Evolutionary conservation across 2,888 invertebrate genomes (phyloP).

Genomic region (Mactromeris polynyma): DNA sequence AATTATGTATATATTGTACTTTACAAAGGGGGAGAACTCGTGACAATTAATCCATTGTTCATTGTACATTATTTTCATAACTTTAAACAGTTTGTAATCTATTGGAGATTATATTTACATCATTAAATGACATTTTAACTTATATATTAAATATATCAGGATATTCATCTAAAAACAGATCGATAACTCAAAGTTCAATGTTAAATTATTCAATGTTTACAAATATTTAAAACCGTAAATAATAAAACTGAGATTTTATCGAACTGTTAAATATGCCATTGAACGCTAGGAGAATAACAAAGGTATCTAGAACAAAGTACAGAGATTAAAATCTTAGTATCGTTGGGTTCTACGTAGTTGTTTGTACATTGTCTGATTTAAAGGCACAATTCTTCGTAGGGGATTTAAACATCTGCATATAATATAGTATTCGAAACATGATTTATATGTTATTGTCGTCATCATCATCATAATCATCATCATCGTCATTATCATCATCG

Average conservation of each 20-base stretch:
- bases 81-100: no score
- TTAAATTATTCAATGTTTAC: background rate
- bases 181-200: background rate
- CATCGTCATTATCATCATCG: no score
- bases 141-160: background rate
- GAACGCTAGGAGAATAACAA: background rate
- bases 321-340: background rate
- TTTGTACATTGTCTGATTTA: background rate
- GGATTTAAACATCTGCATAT: no score
- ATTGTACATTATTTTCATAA: no score
- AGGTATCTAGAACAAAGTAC: background rate
- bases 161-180: background rate
- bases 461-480: no score
- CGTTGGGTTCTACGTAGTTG: background rate
- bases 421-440: no score
- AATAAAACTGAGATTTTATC: conserved; percentile 13
- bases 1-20: no score
- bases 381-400: background rate
- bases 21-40: no score
- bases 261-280: conserved; percentile 18
- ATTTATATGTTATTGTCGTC: no score
- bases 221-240: conserved; percentile 11
- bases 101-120: background rate
- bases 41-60: no score
- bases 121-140: background rate